phyloP scores from a whole-genome alignment of 2,888 invertebrate species.

The Vanessa cardui region DNA sequence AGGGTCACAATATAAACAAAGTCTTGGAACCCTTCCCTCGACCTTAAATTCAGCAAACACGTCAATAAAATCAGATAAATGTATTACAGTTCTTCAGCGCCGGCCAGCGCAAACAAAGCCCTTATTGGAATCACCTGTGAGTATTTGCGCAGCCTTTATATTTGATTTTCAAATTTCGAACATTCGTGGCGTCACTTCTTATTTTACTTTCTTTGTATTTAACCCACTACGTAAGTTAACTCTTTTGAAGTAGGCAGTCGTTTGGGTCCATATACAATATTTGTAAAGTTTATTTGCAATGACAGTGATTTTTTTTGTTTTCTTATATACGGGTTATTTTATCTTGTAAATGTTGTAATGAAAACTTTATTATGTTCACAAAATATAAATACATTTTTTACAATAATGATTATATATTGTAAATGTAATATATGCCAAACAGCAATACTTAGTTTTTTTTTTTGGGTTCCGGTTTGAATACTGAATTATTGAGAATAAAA shows the following conservation, averaged over 20 bases:
- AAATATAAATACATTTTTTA: too few species aligned
- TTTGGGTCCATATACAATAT: not conserved
- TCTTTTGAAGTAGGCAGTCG: not conserved
- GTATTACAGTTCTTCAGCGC: constrained; percentile 14
- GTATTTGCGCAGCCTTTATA: constrained; percentile 50
- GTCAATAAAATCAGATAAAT: not conserved
- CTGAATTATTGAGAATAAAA: too few species aligned
- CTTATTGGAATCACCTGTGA: constrained; percentile 51
- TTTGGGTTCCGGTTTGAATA: too few species aligned
- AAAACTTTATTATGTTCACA: too few species aligned
- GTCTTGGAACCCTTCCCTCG: not conserved
- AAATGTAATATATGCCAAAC: too few species aligned
- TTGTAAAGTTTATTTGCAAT: not conserved
- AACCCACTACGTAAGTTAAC: not conserved
- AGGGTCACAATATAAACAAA: not conserved
- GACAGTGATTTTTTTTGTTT: not conserved
- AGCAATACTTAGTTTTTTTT: too few species aligned
- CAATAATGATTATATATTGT: too few species aligned
- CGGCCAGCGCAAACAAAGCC: constrained; percentile 44
- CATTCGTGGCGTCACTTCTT: constrained; percentile 36
- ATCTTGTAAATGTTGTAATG: not conserved
- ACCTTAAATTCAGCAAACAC: not conserved
- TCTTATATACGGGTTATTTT: not conserved
- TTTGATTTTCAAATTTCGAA: constrained; percentile 51
- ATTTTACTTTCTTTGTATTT: constrained; percentile 4